Base-by-base conservation (phyloP, 2,797 vertebrate species). In the Novumbra hubbsi region DNA sequence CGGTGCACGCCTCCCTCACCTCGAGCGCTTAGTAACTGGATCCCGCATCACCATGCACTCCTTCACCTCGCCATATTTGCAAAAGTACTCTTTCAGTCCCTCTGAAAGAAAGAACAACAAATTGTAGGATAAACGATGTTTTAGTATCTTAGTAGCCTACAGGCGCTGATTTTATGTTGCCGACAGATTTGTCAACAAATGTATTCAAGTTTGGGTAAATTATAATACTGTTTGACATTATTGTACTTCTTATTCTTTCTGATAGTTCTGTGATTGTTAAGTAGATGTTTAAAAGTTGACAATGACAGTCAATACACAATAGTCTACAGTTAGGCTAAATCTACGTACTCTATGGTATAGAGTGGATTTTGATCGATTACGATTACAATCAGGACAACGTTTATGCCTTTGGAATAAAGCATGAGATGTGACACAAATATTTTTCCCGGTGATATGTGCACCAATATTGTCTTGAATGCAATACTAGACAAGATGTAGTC, bases 31-130 rank as follows among this genome's bases (percentile, higher is more conserved):
- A 87, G 97, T 99, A 95, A 98, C 94, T 78, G 98, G 98, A 96
- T 99, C 97, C 92, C 97, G 94, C 97, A 99, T 98, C 93, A 98
- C 97, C 96, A 99, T 97, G 92, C 98, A 98, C 96, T 99, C 97
- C 92, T 98, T 99, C 94, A 98, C 97, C 88, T 99, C 97, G 71
- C 98, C 97, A 85, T 98, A 99, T 94, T 99, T 98, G 93, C 97
- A 96, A 93, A 99, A 99, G 93, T 99, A 98, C 86, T 99, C 98
- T 90, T 98, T 98, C 93, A 98, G 90, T 84, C 98, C 97, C 93
- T 99, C 97, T 98, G 94, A 65, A 63, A 60, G 15, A 24, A 24
- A 71, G 34, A 50, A 48, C 27, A 30, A 34, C 14, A 41, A 60
- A 32, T 9, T 65, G 30, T 65, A 15, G 8, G 28, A 32, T 8